Percentiles rank a stretch among this genome's conserved stretches.
These are phyloP conservation scores for Lycocerus yunnanus DNA, from an alignment of 2,888 invertebrate genomes.

Conservation along the genomic window DNA sequence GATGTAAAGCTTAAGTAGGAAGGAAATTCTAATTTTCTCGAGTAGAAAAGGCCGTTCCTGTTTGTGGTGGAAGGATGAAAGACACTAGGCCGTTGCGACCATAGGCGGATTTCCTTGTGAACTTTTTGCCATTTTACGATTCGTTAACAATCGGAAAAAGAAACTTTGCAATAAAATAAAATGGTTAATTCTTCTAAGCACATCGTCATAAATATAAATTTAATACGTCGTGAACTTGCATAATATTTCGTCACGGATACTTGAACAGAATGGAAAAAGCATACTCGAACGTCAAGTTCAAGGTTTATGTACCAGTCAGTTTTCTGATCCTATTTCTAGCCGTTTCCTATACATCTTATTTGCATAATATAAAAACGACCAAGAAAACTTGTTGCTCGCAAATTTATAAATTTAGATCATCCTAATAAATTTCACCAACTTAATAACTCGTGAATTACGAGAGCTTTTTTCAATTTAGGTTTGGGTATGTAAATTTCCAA, in stretches of 20 bases:
- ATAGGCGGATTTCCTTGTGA: not conserved
- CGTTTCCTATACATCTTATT: slow-evolving; percentile 14
- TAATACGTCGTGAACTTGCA: slow-evolving; percentile 5
- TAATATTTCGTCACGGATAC: slow-evolving; percentile 8
- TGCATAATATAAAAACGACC: slow-evolving; percentile 6
- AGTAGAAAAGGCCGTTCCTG: not conserved
- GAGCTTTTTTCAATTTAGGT: not conserved
- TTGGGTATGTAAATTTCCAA: not conserved
- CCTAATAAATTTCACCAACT: not conserved
- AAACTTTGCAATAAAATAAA: not conserved
- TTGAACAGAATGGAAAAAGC: slow-evolving; percentile 5
- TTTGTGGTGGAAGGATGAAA: not conserved
- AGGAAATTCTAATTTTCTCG: too few relatives aligned
- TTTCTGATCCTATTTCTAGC: slow-evolving; percentile 18
- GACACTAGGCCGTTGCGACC: not conserved
- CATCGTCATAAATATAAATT: not conserved
- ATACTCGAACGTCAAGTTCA: slow-evolving; percentile 9
- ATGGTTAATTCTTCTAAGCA: not conserved
- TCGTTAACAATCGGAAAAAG: not conserved
- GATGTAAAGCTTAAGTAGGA: not conserved
- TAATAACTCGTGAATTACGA: not conserved
- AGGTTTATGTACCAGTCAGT: slow-evolving; percentile 7
- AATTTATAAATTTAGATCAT: not conserved
- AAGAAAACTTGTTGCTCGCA: slow-evolving; percentile 13
- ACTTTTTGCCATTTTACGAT: not conserved